phyloP scores from a whole-genome alignment of 1,140 invertebrate genomes.

The Dendrolimus punctatus region DNA sequence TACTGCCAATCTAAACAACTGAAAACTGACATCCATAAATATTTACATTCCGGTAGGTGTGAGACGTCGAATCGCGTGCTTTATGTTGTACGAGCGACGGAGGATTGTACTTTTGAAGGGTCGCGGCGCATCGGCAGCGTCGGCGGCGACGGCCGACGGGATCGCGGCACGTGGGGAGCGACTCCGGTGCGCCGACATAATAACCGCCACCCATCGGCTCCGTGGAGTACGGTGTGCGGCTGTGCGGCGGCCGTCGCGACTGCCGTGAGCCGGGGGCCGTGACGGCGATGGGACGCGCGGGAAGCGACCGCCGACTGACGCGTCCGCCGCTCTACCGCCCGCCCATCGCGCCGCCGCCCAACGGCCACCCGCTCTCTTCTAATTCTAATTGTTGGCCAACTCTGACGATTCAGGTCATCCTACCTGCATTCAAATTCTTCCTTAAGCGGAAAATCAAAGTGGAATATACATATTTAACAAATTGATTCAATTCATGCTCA shows the following conservation, averaged over 20 bases:
- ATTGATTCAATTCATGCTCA: conserved; percentile 29
- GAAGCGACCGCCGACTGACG: conserved; percentile 17
- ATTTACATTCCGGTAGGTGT: conserved; percentile 64
- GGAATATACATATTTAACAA: conserved; percentile 49
- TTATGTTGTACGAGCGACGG: conserved; percentile 40
- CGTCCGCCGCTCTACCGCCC: conserved; percentile 21
- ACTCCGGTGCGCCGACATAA: conserved; percentile 55
- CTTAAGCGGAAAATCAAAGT: conserved; percentile 31
- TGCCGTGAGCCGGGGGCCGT: too few relatives aligned
- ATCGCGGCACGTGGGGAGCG: conserved; percentile 46
- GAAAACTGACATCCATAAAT: conserved; percentile 71
- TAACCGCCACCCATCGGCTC: conserved; percentile 28
- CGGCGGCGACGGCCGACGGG: conserved; percentile 24
- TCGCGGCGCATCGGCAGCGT: conserved; percentile 27
- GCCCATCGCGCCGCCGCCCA: conserved; percentile 22
- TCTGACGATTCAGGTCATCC: conserved; percentile 56
- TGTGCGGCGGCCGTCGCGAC: conserved; percentile 7
- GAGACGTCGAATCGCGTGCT: conserved; percentile 50
- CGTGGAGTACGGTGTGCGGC: conserved; percentile 9
- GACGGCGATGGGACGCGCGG: conserved; percentile 6
- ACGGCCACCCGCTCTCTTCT: conserved; percentile 40
- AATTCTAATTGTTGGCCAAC: conserved; percentile 61
- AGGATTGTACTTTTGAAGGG: conserved; percentile 21
- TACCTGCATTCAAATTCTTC: conserved; percentile 45
- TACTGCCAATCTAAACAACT: conserved; percentile 71